A percentile compares a stretch with the other conserved stretches of the same genome.
Evolutionary conservation across 2,113 vertebrate species (phyloP).

Genomic region (Nestor notabilis): DNA sequence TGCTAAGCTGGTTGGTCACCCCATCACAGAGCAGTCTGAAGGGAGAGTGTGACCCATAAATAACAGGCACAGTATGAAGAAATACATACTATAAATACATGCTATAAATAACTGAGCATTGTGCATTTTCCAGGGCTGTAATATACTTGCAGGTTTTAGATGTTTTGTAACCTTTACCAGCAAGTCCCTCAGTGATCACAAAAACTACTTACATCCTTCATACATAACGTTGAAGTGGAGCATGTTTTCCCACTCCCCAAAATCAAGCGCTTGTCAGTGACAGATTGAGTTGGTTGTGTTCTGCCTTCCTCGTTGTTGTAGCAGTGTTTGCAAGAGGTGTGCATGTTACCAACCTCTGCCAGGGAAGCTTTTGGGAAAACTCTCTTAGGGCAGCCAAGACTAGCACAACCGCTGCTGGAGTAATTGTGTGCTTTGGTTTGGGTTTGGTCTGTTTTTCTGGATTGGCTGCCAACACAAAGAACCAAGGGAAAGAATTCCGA

Average conservation of each 20-base stretch:
- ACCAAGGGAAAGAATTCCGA: background rate
- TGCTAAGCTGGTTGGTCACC: background rate
- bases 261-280: background rate
- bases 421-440: constrained; percentile 16
- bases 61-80: background rate
- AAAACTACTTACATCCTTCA: background rate
- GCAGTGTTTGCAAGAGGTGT: background rate
- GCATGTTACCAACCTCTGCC: background rate
- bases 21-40: background rate
- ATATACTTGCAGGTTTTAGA: background rate
- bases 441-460: background rate
- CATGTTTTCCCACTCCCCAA: background rate
- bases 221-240: fast-evolving
- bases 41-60: background rate
- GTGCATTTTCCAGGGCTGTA: background rate
- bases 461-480: background rate
- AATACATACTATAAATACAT: background rate
- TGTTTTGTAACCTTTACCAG: background rate
- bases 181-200: background rate
- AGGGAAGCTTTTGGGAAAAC: constrained; percentile 6
- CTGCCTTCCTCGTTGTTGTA: background rate
- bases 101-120: background rate
- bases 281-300: background rate
- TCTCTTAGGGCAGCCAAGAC: background rate
- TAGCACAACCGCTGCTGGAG: background rate